phyloP scores from a whole-genome alignment of 2,797 vertebrate species.

The Gadopsis bispinosus region DNA sequence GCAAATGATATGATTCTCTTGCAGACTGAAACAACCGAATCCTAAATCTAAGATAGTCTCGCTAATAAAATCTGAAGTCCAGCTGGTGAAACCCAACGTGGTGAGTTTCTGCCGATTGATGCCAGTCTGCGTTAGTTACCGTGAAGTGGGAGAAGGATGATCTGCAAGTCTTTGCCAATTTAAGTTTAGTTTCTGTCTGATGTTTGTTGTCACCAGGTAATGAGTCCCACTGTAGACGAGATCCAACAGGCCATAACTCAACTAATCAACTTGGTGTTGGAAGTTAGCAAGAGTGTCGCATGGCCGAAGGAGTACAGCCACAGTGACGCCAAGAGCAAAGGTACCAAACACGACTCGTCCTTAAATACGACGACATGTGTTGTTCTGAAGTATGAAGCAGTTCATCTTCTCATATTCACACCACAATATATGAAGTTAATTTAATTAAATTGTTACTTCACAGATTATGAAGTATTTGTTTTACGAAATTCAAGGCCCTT shows the following conservation, averaged over 20 bases:
- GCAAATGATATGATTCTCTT: no score
- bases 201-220: constrained; percentile 74
- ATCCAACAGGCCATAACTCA: constrained; percentile 85
- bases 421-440: neutral
- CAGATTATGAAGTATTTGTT: neutral
- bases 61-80: constrained; percentile 85
- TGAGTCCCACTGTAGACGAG: constrained; percentile 86
- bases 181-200: neutral
- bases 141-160: neutral
- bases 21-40: constrained; percentile 9
- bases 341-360: constrained; percentile 19
- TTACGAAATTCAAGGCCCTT: neutral
- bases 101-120: constrained; percentile 66
- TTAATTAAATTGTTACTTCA: neutral
- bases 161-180: neutral
- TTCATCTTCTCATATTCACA: neutral
- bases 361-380: neutral
- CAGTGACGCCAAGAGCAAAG: neutral
- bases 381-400: neutral
- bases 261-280: constrained; percentile 82
- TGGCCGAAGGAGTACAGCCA: constrained; percentile 80
- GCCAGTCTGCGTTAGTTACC: neutral
- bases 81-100: constrained; percentile 84
- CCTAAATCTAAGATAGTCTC: constrained; percentile 62
- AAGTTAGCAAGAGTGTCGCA: constrained; percentile 85